phyloP scores from a whole-genome alignment of 2,888 invertebrate genomes.

The Ennomos erosarius region DNA sequence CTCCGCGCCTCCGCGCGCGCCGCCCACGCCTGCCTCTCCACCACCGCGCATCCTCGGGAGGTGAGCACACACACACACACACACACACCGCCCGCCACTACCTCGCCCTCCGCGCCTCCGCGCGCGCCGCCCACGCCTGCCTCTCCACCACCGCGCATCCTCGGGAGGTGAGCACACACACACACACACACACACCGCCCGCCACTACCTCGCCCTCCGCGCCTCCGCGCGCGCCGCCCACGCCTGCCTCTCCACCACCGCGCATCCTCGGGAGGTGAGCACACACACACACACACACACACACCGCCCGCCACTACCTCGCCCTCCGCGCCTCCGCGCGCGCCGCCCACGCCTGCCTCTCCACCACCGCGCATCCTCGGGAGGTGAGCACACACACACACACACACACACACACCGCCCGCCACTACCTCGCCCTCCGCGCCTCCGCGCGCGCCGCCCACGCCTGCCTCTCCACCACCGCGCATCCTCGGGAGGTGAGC shows the following conservation, averaged over 20 bases:
- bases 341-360: conserved; percentile 91
- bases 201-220: conserved; percentile 89
- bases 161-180: conserved; percentile 85
- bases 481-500: conserved; percentile 90
- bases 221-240: conserved; percentile 84
- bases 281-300: conserved; percentile 43
- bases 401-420: too few relatives aligned
- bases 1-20: conserved; percentile 81
- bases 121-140: conserved; percentile 89
- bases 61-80: conserved; percentile 67
- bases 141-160: conserved; percentile 91
- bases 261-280: conserved; percentile 90
- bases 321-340: conserved; percentile 81
- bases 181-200: conserved; percentile 86
- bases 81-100: conserved; percentile 91
- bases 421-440: conserved; percentile 89
- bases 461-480: conserved; percentile 91
- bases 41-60: conserved; percentile 91
- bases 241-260: conserved; percentile 91
- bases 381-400: conserved; percentile 80
- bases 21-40: conserved; percentile 92
- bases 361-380: conserved; percentile 90
- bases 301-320: conserved; percentile 91
- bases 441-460: conserved; percentile 84
- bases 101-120: conserved; percentile 84